These are phyloP conservation scores for Zaprionus kolodkinae DNA, from an alignment of 1,140 invertebrate species.

Conservation along the genomic window DNA sequence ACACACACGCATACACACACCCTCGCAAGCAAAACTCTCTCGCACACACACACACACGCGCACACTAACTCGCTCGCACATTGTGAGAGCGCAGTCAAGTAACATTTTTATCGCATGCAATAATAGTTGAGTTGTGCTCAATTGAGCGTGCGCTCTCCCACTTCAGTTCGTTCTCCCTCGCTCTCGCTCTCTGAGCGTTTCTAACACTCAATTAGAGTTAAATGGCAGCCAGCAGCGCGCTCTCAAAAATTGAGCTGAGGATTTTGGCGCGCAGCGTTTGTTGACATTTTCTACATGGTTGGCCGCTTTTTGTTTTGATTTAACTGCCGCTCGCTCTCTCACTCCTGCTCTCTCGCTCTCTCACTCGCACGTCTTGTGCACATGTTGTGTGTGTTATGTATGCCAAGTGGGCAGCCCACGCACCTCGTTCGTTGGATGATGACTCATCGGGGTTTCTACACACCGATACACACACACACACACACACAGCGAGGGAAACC, in stretches of 20 bases:
- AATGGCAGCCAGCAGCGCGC: neutral
- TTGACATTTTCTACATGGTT: conserved; percentile 76
- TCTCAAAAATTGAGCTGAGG: conserved; percentile 36
- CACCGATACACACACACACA: conserved; percentile 43
- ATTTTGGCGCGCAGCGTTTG: conserved; percentile 81
- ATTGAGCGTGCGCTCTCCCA: neutral
- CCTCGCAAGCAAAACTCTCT: neutral
- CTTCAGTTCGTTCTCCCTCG: neutral
- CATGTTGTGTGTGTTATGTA: conserved; percentile 35
- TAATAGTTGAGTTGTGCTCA: conserved; percentile 15
- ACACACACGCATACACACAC: conserved; percentile 4
- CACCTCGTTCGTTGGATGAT: conserved; percentile 54
- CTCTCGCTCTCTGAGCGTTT: conserved; percentile 2
- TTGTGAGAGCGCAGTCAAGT: neutral
- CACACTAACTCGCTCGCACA: neutral
- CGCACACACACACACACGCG: conserved; percentile 21
- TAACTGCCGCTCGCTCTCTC: conserved; percentile 1
- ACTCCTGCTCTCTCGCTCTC: conserved; percentile 12
- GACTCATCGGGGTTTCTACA: conserved; percentile 84
- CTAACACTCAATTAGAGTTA: conserved; percentile 27
- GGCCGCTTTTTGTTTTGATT: conserved; percentile 73
- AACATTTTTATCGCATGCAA: conserved; percentile 63
- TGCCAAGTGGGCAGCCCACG: conserved; percentile 45
- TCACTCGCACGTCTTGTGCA: conserved; percentile 23
- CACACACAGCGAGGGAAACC: conserved; percentile 4